These are phyloP conservation scores for Trichonephila inaurata DNA, from an alignment of 1,140 invertebrate species.

Conservation along the genomic window DNA sequence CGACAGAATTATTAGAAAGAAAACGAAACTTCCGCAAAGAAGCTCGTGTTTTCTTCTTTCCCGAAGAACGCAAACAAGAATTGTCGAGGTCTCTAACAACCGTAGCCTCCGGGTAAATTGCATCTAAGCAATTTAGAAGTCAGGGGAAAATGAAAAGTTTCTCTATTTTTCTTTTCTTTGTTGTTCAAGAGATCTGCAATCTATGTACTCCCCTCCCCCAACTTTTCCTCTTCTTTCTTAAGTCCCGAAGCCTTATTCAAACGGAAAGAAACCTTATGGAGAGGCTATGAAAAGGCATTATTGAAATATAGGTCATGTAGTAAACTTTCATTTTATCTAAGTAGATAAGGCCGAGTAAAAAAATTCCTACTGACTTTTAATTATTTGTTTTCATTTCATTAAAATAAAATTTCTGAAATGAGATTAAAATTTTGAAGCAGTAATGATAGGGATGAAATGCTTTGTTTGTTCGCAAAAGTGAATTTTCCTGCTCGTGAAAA, in stretches of 20 bases:
- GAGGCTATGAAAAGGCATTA: background rate
- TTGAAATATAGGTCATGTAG: background rate
- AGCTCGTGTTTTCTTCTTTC: background rate
- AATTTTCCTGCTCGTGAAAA: too few species aligned
- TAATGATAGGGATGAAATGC: background rate
- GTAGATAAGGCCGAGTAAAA: background rate
- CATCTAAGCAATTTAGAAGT: background rate
- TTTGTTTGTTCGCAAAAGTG: background rate
- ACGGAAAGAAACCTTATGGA: slow-evolving; percentile 29
- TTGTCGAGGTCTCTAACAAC: background rate
- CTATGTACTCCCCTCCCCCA: background rate
- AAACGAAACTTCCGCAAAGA: background rate
- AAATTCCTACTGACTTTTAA: background rate
- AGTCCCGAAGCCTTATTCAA: background rate
- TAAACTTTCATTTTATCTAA: background rate
- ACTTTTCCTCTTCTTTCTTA: background rate
- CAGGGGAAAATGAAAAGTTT: background rate
- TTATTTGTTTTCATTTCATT: background rate
- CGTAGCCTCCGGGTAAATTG: background rate
- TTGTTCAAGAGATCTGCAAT: background rate
- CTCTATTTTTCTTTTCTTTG: background rate
- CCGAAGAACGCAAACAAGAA: too few species aligned
- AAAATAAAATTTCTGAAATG: background rate
- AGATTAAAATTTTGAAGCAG: background rate
- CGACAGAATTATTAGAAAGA: background rate